Evolutionary conservation across 2,113 vertebrate species (phyloP).

Genomic region (Dolichallabes microphthalmus): DNA sequence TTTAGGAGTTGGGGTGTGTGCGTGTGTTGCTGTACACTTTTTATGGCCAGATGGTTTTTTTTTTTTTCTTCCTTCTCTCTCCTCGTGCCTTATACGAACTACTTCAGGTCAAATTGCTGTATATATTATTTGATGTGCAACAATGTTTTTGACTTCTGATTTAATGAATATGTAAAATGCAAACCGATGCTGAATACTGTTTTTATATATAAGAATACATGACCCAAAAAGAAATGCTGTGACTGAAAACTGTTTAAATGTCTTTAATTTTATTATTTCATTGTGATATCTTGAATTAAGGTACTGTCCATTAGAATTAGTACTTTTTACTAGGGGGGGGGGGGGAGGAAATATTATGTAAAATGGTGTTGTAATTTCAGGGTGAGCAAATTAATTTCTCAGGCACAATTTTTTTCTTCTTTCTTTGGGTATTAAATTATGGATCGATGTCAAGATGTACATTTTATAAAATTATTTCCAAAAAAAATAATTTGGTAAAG

Average conservation of each 20-base stretch:
- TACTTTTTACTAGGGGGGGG: too few species aligned
- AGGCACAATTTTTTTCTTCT: constrained; percentile 76
- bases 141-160: constrained; percentile 64
- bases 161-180: constrained; percentile 58
- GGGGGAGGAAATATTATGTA: constrained; percentile 71
- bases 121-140: constrained; percentile 71
- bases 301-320: constrained; percentile 74
- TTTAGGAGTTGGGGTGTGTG: constrained; percentile 62
- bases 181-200: constrained; percentile 63
- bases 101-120: constrained; percentile 83
- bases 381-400: constrained; percentile 68
- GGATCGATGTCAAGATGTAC: constrained; percentile 73
- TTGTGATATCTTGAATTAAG: constrained; percentile 75
- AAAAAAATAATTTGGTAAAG: constrained; percentile 75
- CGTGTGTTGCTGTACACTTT: constrained; percentile 57
- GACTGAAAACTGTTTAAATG: constrained; percentile 77
- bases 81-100: constrained; percentile 94
- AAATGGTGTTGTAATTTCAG: constrained; percentile 75
- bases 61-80: constrained; percentile 68
- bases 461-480: constrained; percentile 75
- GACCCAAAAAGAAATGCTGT: constrained; percentile 79
- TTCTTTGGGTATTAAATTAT: constrained; percentile 76
- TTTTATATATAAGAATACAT: constrained; percentile 62
- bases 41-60: constrained; percentile 50
- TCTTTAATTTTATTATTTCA: constrained; percentile 78